Evolutionary conservation across 2,888 invertebrate genomes (phyloP), one percentile per base, ranked within the genome.

Genomic region (Rhyacophila evoluta): DNA sequence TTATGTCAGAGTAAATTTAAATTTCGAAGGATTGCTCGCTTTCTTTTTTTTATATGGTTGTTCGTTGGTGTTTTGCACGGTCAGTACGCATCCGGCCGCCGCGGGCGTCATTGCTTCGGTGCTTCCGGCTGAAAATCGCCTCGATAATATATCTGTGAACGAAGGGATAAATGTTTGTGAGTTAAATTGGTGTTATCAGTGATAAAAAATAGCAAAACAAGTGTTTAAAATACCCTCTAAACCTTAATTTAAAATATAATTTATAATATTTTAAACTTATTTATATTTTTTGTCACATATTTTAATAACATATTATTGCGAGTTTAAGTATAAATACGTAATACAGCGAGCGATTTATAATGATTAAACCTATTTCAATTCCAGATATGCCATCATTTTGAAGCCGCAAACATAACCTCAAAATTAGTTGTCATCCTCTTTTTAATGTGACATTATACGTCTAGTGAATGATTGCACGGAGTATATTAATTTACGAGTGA

Each of bases 1-100:
- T 33, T 6, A 55, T 39, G 55, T 55, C 55, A 55, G 55, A 19
- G 55, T 19, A 8, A 39, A 55, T 55, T 55, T 10, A 10, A 55
- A 25, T 55, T 55, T 55, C 55, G 25, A 55, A 55, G 55, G 25
- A 55, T 25, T 10, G 55, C 19, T 55, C 55, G 15, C 55, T 25
- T 55, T 55, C 19, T 55, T 25, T 10, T 55, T 55, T 55, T 55
- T 55, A 19, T 25, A 55, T 55, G 15, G 55, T 55, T 55, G 55
- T 6, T 55, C 55, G 15, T 55, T 19, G 19, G 55, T 55, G 55
- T 55, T 55, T 55, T 55, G 55, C 55, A 55, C 55, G 55, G 55
- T 55, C 55, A 55, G 55, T 55, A 55, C 55, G 55, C 55, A 19
- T 55, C 55, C 55, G 55, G 55, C 55, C 55, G 55, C 55, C 55